Percentiles rank a stretch among this genome's conserved stretches.
phyloP scores from a whole-genome alignment of 2,888 invertebrate species.

The Cheilosia impressa region DNA sequence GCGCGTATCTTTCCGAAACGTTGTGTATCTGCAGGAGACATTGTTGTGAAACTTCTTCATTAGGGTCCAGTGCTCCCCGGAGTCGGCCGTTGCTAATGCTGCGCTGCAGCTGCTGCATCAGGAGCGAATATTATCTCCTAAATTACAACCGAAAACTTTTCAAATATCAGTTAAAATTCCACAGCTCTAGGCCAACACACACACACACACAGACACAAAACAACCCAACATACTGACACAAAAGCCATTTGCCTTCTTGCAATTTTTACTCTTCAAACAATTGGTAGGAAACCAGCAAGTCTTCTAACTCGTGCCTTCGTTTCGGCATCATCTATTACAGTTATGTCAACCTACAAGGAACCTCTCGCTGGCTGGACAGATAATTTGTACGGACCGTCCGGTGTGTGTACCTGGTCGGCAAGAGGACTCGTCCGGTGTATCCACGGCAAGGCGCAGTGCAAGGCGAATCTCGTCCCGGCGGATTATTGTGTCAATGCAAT shows the following conservation, averaged over 20 bases:
- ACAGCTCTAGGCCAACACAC: conserved; percentile 44
- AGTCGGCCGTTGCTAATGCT: conserved; percentile 21
- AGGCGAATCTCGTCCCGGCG: conserved; percentile 83
- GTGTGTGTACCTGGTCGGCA: conserved; percentile 83
- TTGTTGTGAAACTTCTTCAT: conserved; percentile 65
- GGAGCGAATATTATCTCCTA: conserved; percentile 58
- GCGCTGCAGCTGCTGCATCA: conserved; percentile 6
- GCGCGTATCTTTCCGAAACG: conserved; percentile 61
- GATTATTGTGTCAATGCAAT: conserved; percentile 84
- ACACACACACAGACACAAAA: not conserved
- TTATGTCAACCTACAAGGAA: conserved; percentile 84
- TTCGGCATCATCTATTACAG: conserved; percentile 77
- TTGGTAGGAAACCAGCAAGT: conserved; percentile 13
- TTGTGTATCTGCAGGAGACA: conserved; percentile 61
- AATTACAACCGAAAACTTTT: conserved; percentile 72
- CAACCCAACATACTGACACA: not conserved
- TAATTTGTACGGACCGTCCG: conserved; percentile 84
- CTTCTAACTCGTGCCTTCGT: conserved; percentile 17
- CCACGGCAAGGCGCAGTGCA: conserved; percentile 81
- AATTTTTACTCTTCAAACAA: conserved; percentile 42
- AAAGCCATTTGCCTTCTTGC: conserved; percentile 51
- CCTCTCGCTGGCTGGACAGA: conserved; percentile 84
- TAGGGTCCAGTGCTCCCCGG: conserved; percentile 46
- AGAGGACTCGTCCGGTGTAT: conserved; percentile 83
- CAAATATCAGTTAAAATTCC: conserved; percentile 68